A percentile compares a stretch with the other conserved stretches of the same genome.
phyloP scores from a whole-genome alignment of 2,113 vertebrate species.

The Neogale vison region DNA sequence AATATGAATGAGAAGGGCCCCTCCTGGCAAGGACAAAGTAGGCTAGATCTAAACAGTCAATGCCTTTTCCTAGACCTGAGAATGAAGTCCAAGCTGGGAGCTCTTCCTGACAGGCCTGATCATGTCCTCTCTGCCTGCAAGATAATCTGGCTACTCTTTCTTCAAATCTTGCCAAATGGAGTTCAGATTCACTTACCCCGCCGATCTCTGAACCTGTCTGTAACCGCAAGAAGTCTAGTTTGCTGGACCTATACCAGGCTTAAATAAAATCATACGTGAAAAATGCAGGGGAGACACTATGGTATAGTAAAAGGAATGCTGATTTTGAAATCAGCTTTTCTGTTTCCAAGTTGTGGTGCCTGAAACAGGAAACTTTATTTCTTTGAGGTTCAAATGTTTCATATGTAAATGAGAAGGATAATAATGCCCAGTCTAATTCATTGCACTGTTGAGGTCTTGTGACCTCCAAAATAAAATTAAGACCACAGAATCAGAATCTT shows the following conservation, averaged over 20 bases:
- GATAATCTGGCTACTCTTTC: neutral
- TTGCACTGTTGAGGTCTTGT: neutral
- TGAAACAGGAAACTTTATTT: neutral
- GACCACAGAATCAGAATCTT: conserved; percentile 5
- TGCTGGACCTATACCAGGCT: neutral
- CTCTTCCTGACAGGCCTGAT: neutral
- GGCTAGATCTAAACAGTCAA: neutral
- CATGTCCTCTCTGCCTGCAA: neutral
- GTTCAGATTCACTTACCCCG: neutral
- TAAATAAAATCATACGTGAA: conserved; percentile 13
- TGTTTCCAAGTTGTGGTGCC: neutral
- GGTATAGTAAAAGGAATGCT: neutral
- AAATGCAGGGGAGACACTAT: neutral
- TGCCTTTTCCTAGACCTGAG: neutral
- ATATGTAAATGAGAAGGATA: neutral
- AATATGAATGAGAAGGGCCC: neutral
- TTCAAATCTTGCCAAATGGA: neutral
- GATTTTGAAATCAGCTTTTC: neutral
- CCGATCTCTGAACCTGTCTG: neutral
- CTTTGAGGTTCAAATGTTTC: neutral
- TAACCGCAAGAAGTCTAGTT: neutral
- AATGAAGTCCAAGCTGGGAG: neutral
- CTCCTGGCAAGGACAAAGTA: neutral
- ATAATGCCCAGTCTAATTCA: neutral
- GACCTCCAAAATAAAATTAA: neutral